These are phyloP conservation scores for Etia nguti DNA, from an alignment of 2,113 vertebrate genomes.

Conservation along the genomic window DNA sequence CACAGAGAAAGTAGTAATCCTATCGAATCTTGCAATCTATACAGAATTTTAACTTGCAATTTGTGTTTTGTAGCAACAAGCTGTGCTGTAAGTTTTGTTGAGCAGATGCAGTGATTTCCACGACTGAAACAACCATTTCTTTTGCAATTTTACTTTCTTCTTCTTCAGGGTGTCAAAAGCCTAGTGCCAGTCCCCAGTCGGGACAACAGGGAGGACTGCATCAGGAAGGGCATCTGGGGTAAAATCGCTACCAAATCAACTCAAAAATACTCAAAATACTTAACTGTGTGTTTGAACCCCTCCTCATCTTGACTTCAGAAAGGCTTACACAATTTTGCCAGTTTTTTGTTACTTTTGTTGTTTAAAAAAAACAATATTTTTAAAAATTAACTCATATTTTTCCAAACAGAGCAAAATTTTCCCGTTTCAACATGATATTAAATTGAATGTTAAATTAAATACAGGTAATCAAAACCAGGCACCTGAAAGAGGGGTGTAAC, in stretches of 20 bases:
- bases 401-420: background rate
- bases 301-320: too few species aligned
- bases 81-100: background rate
- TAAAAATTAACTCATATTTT: background rate
- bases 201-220: background rate
- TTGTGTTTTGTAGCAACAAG: background rate
- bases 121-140: background rate
- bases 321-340: background rate
- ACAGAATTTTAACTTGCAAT: background rate
- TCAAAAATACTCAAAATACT: too few species aligned
- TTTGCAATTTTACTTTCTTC: background rate
- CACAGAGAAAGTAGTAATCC: background rate
- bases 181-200: background rate
- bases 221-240: rapidly evolving
- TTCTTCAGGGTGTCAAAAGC: background rate
- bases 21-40: background rate
- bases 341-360: background rate
- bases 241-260: too few species aligned
- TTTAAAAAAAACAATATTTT: background rate
- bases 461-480: background rate
- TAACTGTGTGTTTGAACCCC: too few species aligned
- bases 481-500: background rate
- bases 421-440: background rate
- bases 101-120: background rate
- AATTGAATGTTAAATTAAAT: background rate